phyloP scores from a whole-genome alignment of 1,140 invertebrate species.

The Nasonia giraulti region DNA sequence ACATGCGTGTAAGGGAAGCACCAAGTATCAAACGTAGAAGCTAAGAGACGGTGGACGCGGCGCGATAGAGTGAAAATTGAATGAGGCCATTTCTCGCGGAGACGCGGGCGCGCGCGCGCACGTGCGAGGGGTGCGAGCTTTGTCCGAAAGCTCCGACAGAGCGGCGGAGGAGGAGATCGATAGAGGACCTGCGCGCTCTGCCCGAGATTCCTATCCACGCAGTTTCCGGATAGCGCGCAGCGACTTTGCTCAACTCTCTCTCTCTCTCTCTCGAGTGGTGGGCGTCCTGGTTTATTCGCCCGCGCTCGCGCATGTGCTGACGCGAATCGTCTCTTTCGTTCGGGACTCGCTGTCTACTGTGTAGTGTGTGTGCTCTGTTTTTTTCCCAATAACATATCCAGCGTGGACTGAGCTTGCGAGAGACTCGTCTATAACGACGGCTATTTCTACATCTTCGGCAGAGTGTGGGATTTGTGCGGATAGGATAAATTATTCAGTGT shows the following conservation, averaged over 20 bases:
- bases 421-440: too few relatives aligned
- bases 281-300: constrained; percentile 5
- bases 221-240: constrained; percentile 39
- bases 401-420: too few relatives aligned
- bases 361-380: not conserved
- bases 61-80: constrained; percentile 14
- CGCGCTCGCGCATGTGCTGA: not conserved
- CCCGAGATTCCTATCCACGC: constrained; percentile 37
- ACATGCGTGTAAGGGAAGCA: not conserved
- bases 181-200: constrained; percentile 67
- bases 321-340: not conserved
- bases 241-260: not conserved
- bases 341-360: not conserved
- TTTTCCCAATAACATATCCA: too few relatives aligned
- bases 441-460: too few relatives aligned
- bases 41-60: not conserved
- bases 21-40: not conserved
- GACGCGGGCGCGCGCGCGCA: not conserved
- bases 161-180: constrained; percentile 56
- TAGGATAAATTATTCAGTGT: too few relatives aligned
- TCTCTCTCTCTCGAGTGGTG: not conserved
- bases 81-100: not conserved
- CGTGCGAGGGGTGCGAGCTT: not conserved
- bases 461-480: too few relatives aligned
- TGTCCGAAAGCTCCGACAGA: constrained; percentile 27